Evolutionary conservation across 2,797 vertebrate genomes (phyloP), one percentile per base, ranked within the genome.

Genomic region (Spheniscus humboldti): DNA sequence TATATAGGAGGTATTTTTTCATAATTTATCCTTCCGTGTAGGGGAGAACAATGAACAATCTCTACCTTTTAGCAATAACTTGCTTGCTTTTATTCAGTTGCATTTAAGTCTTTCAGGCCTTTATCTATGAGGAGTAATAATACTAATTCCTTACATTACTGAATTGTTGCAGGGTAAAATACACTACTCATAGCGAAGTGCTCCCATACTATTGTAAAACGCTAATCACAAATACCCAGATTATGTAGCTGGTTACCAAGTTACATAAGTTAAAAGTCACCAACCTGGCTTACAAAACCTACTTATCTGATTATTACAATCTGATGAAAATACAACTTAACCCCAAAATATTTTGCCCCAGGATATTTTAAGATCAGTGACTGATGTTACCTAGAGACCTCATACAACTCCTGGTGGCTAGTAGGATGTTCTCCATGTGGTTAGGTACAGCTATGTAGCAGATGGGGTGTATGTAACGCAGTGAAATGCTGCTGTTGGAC

Each of bases 271-370:
- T 85, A 79, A 75, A 90, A 95, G 35, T 43, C 80, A 86, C 55
- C 63, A 92, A 84, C 43, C 35, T 75, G 23, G 53, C 9, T 94
- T 91, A 91, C 62, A 86, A 95, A 83, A 50, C 37, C 11, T 71
- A 75, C 15, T 75, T 95, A 92, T 86, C 94, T 96, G 85, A 79
- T 92, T 75, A 53, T 31, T 66, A 59, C 37, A 81, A 92, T 81
- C 87, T 92, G 94, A 88, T 91, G 41, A 88, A 96, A 95, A 92
- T 50, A 53, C 10, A 94, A 28, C 2, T 52, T 78, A 81, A 84
- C 27, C 23, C 64, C n/a, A 71, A 72, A 96, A 69, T 78, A 47
- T 59, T 76, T 95, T 92, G 68, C 94, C 76, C 33, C 47, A 81
- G 85, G 89, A 24, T 83, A 90, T 72, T 80, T 55, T 94, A 67